A percentile compares a stretch with the other conserved stretches of the same genome.
Conservation (phyloP, 2,113 vertebrate genomes). For the Myrmophylax atrothorax region DNA sequence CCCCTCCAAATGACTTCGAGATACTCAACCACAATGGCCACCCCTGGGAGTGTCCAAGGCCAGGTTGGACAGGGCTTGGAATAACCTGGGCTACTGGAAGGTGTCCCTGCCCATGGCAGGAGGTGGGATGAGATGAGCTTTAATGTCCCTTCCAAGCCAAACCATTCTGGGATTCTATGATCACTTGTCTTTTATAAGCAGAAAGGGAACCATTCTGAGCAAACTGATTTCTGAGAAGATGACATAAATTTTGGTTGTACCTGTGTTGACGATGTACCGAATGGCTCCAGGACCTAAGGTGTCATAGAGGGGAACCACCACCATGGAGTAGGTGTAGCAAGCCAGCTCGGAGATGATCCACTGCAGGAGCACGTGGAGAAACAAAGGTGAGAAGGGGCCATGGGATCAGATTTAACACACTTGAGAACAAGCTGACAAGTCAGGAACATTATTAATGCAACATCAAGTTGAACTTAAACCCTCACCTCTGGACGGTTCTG, state of each 20-base stretch:
- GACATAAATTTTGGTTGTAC: constrained; percentile 60
- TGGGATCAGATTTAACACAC: not conserved
- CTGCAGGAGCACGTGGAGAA: constrained; percentile 68
- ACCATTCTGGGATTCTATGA: not conserved
- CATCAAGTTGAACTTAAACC: not conserved
- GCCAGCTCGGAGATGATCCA: constrained; percentile 98
- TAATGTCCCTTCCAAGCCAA: not conserved
- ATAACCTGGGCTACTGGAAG: not conserved
- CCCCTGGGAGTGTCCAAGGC: not conserved
- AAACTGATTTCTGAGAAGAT: not conserved
- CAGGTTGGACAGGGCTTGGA: not conserved
- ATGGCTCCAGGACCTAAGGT: constrained; percentile 94
- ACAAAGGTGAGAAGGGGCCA: not conserved
- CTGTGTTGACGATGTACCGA: constrained; percentile 93
- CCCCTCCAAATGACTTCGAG: not conserved
- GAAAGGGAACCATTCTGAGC: not conserved
- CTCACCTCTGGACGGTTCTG: constrained; percentile 96
- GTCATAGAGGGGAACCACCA: constrained; percentile 95
- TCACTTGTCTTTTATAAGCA: not conserved
- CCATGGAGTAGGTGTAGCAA: constrained; percentile 98
- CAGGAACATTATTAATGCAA: not conserved
- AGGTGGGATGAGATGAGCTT: not conserved
- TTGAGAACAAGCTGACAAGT: not conserved
- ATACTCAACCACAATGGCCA: not conserved
- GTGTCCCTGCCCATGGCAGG: not conserved